Percentiles rank a stretch among this genome's conserved stretches.
Evolutionary conservation across 2,113 vertebrate genomes (phyloP).

Genomic region (Tylochromis polylepis): DNA sequence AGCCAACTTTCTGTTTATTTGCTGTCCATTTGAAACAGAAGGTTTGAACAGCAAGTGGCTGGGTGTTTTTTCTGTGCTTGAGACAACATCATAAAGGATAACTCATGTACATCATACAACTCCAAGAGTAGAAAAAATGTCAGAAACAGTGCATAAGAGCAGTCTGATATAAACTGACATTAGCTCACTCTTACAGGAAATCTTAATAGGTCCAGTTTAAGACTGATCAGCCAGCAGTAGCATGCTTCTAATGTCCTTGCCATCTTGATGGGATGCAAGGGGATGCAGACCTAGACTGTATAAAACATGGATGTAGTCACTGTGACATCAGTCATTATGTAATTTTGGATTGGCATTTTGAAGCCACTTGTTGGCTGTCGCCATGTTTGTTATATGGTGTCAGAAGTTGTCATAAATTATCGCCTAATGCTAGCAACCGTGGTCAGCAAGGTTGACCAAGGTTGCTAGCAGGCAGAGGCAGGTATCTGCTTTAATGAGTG

Average conservation of each 20-base stretch:
- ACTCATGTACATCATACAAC: not conserved
- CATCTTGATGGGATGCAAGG: not conserved
- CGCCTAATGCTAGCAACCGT: not conserved
- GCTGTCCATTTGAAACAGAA: not conserved
- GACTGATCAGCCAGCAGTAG: not conserved
- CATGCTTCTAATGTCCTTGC: not conserved
- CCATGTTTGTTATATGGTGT: not conserved
- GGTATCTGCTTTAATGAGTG: not conserved
- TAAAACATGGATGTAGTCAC: not conserved
- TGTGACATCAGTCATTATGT: not conserved
- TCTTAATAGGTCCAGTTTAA: not conserved
- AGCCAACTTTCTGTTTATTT: not conserved
- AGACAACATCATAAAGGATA: not conserved
- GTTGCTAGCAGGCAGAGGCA: too few relatives aligned
- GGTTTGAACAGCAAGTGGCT: not conserved
- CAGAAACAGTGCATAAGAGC: not conserved
- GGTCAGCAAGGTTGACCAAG: not conserved
- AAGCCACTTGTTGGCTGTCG: rapidly evolving
- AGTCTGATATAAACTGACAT: not conserved
- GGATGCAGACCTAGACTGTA: not conserved
- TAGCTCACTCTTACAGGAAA: not conserved
- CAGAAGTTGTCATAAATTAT: not conserved
- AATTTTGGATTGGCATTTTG: not conserved
- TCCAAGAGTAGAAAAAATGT: not conserved
- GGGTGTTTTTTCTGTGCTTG: not conserved